Base-by-base conservation (phyloP, 2,888 invertebrate species). In the Odontocerum albicorne region DNA sequence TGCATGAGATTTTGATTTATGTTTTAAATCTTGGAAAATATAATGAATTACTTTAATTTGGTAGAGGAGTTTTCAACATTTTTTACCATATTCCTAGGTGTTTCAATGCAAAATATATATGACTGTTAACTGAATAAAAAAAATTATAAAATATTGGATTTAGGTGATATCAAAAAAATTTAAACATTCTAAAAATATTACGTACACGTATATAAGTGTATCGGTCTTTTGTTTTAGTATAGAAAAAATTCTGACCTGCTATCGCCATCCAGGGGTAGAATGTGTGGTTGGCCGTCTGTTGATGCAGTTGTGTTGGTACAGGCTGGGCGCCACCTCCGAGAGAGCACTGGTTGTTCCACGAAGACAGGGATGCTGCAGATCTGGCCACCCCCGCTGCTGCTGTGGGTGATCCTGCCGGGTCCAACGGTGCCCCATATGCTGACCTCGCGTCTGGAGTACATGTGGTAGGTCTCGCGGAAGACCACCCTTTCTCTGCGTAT, bases 261-360 rank as follows among this genome's bases (percentile, higher is more conserved):
- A 95, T 94, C 79, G 94, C 94, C 95, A 95, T 95, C 95, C 95
- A 95, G 67, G 95, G 95, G 80, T 95, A 95, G 82, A 95, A 95
- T 71, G 93, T 93, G 84, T 94, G 93, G 77, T 87, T 91, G 78
- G 85, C 86, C 74, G 88, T 84, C 79, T 91, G 90, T 77, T 93
- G 93, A 76, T 92, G 92, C 65, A 92, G 87, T 71, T 89, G 92
- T 66, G 90, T 90, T 45, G 87, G 85, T 63, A 87, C 84, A 73
- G 87, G 86, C 69, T 88, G 84, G 62, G 89, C 87, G 62, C 90
- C 82, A 64, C 90, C 86, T 69, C 91, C 91, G 69, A 92, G 81
- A 66, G 88, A 85, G 80, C 92, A 92, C 73, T 90, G 90, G 78
- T 91, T 91, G 74, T 90, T 90, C 90, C 92, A 92, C 62, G 91